Evolutionary conservation across 2,797 vertebrate genomes (phyloP), one percentile per base, ranked within the genome.

Genomic region (Falco berigora): DNA sequence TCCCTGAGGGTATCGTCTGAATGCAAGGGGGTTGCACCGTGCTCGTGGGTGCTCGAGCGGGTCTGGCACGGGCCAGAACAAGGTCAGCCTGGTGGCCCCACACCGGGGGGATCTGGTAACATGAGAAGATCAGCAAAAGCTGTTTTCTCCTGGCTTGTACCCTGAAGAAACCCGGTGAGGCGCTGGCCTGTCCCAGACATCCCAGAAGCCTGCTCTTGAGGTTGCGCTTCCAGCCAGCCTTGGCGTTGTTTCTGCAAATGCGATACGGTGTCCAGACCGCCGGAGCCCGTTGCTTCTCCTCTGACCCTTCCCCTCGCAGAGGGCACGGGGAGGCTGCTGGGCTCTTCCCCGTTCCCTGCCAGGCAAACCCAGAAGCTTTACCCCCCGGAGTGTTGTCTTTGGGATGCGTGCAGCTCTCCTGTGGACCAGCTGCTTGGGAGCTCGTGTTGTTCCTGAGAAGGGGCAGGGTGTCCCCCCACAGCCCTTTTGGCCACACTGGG

Each of bases 201-300:
- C 40, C 22, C 34, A 30, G 58, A 79, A 42, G 44, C 30, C 53
- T 82, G 46, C 17, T 76, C n/a, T 73, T 83, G 89, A 92, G 86
- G 64, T 66, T 3, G 3, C 0, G 0, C 50, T 85, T 84, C 66
- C 83, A 72, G 59, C 69, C 88, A 77, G 56, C 44, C 56, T 73
- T 49, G 44, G 50, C 3, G 0, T 20, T 67, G 61, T 64, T 81
- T 56, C 72, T 88, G 86, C 67, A 71, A 62, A 83, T 3, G 4
- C 1, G 2, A 4, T 53, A 28, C 0, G 71, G 58, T 79, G 46
- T 55, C 55, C 95, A 90, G 67, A 53, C n/a, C 55, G 4, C 78
- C 62, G 63, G 81, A 92, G 27, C 55, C 38, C 9, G 6, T 63
- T 0, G 5, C 38, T 13, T 66, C n/a, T 79, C 0, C 0, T 62